phyloP scores from a whole-genome alignment of 2,797 vertebrate species.

The Acomys russatus region DNA sequence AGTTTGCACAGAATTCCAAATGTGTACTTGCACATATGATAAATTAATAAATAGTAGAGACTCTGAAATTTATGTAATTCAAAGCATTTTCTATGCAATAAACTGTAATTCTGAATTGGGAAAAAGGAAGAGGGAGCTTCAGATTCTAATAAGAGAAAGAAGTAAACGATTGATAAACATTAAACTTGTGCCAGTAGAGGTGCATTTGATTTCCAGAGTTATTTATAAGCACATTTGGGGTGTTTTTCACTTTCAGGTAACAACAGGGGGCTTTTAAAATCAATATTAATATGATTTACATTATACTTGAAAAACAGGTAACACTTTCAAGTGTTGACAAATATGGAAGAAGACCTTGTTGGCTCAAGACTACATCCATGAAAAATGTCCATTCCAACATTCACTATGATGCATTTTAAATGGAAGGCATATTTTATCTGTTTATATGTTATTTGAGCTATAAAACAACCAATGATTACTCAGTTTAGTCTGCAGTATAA shows the following conservation, averaged over 20 bases:
- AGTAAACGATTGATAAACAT: background rate
- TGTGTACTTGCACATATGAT: background rate
- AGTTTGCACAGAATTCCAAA: conserved; percentile 44
- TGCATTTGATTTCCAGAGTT: conserved; percentile 29
- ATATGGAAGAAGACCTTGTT: conserved; percentile 3
- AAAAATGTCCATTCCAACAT: background rate
- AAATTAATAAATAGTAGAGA: background rate
- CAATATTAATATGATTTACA: conserved; percentile 47
- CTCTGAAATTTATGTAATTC: conserved; percentile 46
- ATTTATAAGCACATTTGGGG: conserved; percentile 51
- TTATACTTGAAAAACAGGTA: conserved; percentile 26
- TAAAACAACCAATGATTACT: conserved; percentile 62
- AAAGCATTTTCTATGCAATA: background rate
- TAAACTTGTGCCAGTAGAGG: background rate
- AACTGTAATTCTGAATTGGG: background rate
- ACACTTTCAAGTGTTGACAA: conserved; percentile 11
- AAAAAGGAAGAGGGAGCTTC: background rate
- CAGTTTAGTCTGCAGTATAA: conserved; percentile 30
- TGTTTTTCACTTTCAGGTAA: conserved; percentile 49
- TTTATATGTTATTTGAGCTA: conserved; percentile 57
- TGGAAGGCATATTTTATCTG: background rate
- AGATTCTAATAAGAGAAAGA: background rate
- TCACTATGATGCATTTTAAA: conserved; percentile 24
- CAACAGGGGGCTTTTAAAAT: background rate
- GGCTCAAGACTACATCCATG: background rate